These are phyloP conservation scores for Crotalus horridus DNA, from an alignment of 2,113 vertebrate species.

Conservation along the genomic window DNA sequence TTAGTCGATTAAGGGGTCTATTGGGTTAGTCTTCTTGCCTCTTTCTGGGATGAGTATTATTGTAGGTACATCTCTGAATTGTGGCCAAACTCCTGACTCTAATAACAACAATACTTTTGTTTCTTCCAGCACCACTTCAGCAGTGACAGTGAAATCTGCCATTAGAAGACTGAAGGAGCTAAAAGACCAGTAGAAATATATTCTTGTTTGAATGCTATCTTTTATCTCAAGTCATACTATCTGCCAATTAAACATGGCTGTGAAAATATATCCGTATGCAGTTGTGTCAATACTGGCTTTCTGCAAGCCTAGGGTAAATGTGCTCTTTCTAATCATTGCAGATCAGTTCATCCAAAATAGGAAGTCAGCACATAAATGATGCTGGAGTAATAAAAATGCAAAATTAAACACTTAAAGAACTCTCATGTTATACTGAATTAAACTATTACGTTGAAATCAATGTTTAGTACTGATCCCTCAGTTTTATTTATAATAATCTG, in stretches of 20 bases:
- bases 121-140: conserved; percentile 90
- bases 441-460: background rate
- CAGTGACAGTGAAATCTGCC: conserved; percentile 96
- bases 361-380: background rate
- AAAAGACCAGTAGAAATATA: conserved; percentile 90
- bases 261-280: conserved; percentile 10
- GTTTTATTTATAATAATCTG: background rate
- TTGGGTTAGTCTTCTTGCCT: background rate
- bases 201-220: conserved; percentile 18
- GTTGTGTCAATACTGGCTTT: background rate
- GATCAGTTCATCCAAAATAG: background rate
- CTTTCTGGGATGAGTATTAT: background rate
- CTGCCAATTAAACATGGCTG: conserved; percentile 53
- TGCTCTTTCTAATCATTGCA: background rate
- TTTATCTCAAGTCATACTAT: conserved; percentile 8
- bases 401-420: background rate
- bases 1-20: background rate
- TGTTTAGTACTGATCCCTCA: background rate
- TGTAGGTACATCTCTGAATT: background rate
- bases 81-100: background rate
- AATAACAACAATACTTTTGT: conserved; percentile 42
- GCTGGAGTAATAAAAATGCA: background rate
- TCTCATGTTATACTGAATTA: background rate
- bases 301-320: background rate
- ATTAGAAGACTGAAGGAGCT: conserved; percentile 98